Base-by-base conservation (phyloP, 2,888 invertebrate species). In the Trimorus sp. region DNA sequence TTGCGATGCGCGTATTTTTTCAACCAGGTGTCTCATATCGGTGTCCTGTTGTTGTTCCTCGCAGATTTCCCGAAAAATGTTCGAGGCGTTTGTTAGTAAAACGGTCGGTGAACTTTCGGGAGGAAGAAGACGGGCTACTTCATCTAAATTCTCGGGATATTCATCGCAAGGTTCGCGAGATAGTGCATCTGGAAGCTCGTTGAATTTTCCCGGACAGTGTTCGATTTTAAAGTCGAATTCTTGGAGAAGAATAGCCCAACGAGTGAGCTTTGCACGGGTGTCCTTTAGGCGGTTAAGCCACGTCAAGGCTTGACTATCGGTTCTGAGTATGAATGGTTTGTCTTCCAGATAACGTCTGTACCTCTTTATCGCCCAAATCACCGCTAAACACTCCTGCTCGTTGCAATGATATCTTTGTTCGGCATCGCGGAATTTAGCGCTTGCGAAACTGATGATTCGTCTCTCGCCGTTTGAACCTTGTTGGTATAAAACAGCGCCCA, bases 171-270 rank as follows among this genome's bases (percentile, higher is more conserved):
- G 66, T 6, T 68, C 40, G 8, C 66, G 51, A 8, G 85, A 86
- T 7, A 86, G 62, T 0, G 71, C 77, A 16, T 86, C 85, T 0
- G 85, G 63, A 0, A 84, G 56, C 37, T 81, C 69, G 15, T 85
- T 85, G 9, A 40, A 40, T 7, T 51, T 16, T 6, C 83, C 82
- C 0, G 81, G 83, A n/a, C 73, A 69, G 49, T 79, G 74, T 12
- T 79, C 79, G 11, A 79, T 45, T 1, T 9, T 26, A 42, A 70
- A 76, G 12, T 36, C 45, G 26, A 80, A 59, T 37, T 80, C 76
- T 11, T 66, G 51, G 0, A 80, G 26, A 0, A 80, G 12, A n/a
- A 59, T 37, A 6, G 59, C 59, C 66, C 66, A 66, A 1, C 53
- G 66, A 14, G 48, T 66, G 0, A 26, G 26, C 4, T 26, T 26